phyloP scores from a whole-genome alignment of 2,888 invertebrate species.

The Geotrupes spiniger region DNA sequence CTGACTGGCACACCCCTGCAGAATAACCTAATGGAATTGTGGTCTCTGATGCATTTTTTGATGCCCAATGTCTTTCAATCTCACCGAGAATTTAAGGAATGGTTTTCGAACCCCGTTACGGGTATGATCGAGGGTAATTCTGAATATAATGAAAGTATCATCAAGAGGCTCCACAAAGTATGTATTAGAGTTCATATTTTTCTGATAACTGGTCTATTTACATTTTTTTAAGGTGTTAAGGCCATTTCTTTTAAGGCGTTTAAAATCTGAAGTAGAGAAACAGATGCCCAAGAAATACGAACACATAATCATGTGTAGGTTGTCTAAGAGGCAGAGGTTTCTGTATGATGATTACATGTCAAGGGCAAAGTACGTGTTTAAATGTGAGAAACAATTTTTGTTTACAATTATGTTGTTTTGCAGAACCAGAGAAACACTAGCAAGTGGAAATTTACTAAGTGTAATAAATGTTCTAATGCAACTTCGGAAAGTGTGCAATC shows the following conservation, averaged over 20 bases:
- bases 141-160: constrained; percentile 87
- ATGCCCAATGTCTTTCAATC: constrained; percentile 98
- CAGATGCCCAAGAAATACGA: constrained; percentile 97
- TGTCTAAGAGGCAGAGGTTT: constrained; percentile 94
- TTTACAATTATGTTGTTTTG: constrained; percentile 27
- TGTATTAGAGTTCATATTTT: constrained; percentile 27
- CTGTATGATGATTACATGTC: constrained; percentile 99
- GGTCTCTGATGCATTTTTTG: constrained; percentile 97
- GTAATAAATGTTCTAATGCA: constrained; percentile 98
- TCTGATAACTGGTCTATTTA: constrained; percentile 1
- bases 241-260: constrained; percentile 86
- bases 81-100: constrained; percentile 94
- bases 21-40: constrained; percentile 94
- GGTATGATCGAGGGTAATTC: constrained; percentile 93
- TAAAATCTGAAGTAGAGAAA: constrained; percentile 94
- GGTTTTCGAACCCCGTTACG: constrained; percentile 97
- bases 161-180: constrained; percentile 87
- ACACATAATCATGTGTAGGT: constrained; percentile 87
- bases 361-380: constrained; percentile 73
- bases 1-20: constrained; percentile 94
- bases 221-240: constrained; percentile 68
- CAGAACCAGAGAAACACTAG: constrained; percentile 91
- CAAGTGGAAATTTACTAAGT: constrained; percentile 88
- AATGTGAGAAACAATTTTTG: background rate
- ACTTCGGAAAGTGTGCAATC: constrained; percentile 95